phyloP scores from a whole-genome alignment of 92 coral and sea anemone genomes.

The Parazoanthus swiftii region DNA sequence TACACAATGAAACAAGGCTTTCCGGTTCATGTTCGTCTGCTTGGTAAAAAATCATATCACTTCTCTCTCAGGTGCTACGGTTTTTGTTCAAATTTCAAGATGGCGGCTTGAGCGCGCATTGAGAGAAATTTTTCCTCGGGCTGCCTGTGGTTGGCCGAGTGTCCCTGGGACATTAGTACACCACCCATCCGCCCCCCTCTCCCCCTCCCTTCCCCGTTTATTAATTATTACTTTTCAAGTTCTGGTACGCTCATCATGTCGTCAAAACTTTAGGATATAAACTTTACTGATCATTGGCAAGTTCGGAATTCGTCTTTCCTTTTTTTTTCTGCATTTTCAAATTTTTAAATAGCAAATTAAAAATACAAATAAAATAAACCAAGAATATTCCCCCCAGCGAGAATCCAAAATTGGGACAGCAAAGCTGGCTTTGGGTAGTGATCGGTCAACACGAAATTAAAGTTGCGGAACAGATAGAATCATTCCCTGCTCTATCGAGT shows the following conservation, averaged over 20 bases:
- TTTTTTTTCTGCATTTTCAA: background rate
- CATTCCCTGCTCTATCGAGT: too few relatives aligned
- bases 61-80: too few relatives aligned
- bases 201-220: conserved; percentile 4
- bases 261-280: background rate
- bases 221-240: background rate
- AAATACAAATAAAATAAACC: conserved; percentile 3
- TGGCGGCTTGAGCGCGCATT: conserved; percentile 11
- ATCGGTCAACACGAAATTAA: too few relatives aligned
- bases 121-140: background rate
- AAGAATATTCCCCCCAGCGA: conserved; percentile 4
- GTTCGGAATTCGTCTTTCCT: too few relatives aligned
- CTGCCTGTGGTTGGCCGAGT: too few relatives aligned
- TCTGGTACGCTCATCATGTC: background rate
- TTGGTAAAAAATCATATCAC: background rate
- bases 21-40: background rate
- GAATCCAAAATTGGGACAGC: background rate
- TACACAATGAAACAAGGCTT: conserved; percentile 8
- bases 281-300: too few relatives aligned
- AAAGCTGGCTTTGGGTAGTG: too few relatives aligned
- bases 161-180: background rate
- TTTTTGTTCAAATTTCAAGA: background rate
- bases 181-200: background rate
- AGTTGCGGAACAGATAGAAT: too few relatives aligned
- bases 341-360: background rate